phyloP scores from a whole-genome alignment of 2,113 vertebrate species.

The Nycticryphes semicollaris region DNA sequence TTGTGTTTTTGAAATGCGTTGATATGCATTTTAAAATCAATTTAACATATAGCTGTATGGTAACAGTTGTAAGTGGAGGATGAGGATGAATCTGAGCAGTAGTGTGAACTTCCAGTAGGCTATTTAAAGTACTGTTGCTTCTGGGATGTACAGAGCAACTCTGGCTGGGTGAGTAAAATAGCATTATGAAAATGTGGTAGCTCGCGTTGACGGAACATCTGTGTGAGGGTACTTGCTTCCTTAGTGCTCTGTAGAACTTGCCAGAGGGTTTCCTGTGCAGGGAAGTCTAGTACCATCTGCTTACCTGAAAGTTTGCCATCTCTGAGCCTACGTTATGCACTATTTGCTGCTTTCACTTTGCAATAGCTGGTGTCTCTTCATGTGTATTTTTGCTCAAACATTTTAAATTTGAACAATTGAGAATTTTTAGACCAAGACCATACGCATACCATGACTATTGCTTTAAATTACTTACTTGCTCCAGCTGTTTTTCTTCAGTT shows the following conservation, averaged over 20 bases:
- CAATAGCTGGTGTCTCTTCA: background rate
- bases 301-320: conserved; percentile 43
- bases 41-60: background rate
- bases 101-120: background rate
- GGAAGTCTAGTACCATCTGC: conserved; percentile 21
- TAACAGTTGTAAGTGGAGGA: background rate
- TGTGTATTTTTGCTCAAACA: background rate
- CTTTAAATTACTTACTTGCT: background rate
- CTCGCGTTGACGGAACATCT: conserved; percentile 10
- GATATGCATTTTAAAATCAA: background rate
- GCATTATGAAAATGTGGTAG: background rate
- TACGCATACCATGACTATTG: background rate
- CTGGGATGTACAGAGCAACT: background rate
- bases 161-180: background rate
- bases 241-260: background rate
- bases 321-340: background rate
- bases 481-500: background rate
- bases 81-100: background rate
- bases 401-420: background rate
- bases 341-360: background rate
- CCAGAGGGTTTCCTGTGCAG: background rate
- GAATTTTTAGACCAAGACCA: background rate
- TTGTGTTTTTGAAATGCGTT: background rate
- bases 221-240: background rate
- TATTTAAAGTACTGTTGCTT: background rate